Evolutionary conservation across 2,113 vertebrate genomes (phyloP).

Genomic region (Lamprotornis superbus): DNA sequence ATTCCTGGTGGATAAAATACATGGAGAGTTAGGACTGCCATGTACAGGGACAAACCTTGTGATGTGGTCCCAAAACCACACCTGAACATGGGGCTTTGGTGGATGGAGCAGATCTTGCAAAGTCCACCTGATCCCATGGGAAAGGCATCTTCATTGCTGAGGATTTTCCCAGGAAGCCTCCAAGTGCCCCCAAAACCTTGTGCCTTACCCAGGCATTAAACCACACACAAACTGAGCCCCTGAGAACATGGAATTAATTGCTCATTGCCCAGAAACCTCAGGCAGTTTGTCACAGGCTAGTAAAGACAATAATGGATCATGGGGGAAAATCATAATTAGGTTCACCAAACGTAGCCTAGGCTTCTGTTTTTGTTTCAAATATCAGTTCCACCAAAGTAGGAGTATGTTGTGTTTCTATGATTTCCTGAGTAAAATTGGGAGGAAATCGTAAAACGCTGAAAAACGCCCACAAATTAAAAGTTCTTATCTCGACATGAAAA

Average conservation of each 20-base stretch:
- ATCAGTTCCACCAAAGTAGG: neutral
- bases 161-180: neutral
- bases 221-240: neutral
- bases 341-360: neutral
- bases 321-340: slow-evolving; percentile 18
- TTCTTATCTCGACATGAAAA: slow-evolving; percentile 58
- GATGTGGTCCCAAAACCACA: neutral
- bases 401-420: neutral
- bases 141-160: neutral
- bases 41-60: neutral
- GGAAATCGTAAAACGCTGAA: slow-evolving; percentile 11
- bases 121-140: fast-evolving
- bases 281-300: neutral
- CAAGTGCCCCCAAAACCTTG: neutral
- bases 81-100: fast-evolving
- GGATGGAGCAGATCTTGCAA: too few species aligned
- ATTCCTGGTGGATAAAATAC: neutral
- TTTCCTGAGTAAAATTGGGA: slow-evolving; percentile 6
- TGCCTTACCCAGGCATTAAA: neutral
- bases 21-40: neutral
- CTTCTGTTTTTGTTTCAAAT: slow-evolving; percentile 26
- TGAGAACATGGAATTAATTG: neutral
- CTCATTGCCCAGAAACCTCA: slow-evolving; percentile 10
- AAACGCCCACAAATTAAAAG: neutral
- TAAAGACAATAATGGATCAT: slow-evolving; percentile 12